Evolutionary conservation across 2,113 vertebrate genomes (phyloP), one percentile per base, ranked within the genome.

Genomic region (Paramormyrops kingsleyae): DNA sequence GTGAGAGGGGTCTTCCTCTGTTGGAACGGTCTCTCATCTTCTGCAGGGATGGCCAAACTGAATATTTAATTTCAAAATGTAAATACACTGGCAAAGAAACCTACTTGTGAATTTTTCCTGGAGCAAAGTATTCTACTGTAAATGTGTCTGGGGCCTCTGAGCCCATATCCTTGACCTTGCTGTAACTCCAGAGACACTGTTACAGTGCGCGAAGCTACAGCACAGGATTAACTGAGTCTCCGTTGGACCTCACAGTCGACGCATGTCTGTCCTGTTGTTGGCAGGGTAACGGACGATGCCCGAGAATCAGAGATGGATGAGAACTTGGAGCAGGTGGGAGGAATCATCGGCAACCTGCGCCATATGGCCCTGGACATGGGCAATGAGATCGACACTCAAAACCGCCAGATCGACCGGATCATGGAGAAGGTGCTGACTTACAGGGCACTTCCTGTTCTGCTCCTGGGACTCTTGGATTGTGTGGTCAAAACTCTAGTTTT

Each of bases 331-430:
- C 99, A 99, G 93, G 98, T 99, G 94, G 97, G 98, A 27, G 97
- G 99, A 91, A 99, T 99, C 94, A 99, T 99, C 90, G 99, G 99
- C 88, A 99, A 99, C 92, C 96, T 99, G 93, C 98, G 99, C 95
- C 99, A 99, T 94, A 99, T 99, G 99, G 99, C 99, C 90, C 95
- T 99, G 91, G 99, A 99, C 93, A 99, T 99, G 99, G 99, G 99
- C 93, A 99, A 99, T 3, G 99, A 99, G 96, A 99, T 99, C 2
- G 99, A 99, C 95, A 99, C 98, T 94, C 99, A 99, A 95, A 99
- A 99, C 91, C 97, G 98, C 94, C 99, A 99, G 96, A 97, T 99
- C 86, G 99, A 99, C 96, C 97, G 99, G 97, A 99, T 99, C 95
- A 99, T 99, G 99, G 99, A 99, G 92, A 98, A 99, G 98, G 99